Percentiles rank a stretch among this genome's conserved stretches.
Conservation (phyloP, 2,888 invertebrate genomes). For the Brachyptera risi region DNA sequence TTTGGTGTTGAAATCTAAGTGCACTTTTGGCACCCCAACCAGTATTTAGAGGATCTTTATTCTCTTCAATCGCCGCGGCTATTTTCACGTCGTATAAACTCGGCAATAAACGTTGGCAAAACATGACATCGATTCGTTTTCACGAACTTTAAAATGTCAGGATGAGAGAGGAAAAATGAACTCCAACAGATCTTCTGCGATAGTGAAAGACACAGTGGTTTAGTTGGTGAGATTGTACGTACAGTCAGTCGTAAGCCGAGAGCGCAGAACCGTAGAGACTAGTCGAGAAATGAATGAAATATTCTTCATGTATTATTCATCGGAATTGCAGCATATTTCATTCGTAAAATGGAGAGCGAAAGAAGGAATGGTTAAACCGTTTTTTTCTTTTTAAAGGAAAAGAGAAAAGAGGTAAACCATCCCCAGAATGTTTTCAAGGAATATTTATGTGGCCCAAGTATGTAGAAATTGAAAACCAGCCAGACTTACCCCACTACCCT, state of each 20-base stretch:
- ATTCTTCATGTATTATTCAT: slow-evolving; percentile 60
- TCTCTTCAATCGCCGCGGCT: background rate
- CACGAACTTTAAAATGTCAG: slow-evolving; percentile 13
- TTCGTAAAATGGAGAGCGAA: slow-evolving; percentile 49
- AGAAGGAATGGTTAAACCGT: slow-evolving; percentile 23
- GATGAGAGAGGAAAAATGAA: slow-evolving; percentile 9
- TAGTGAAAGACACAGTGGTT: slow-evolving; percentile 29
- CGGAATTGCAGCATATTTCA: slow-evolving; percentile 60
- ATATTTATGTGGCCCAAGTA: slow-evolving; percentile 29
- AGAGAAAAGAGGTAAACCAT: slow-evolving; percentile 6
- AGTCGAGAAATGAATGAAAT: slow-evolving; percentile 46
- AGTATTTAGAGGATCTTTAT: background rate
- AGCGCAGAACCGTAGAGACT: slow-evolving; percentile 25
- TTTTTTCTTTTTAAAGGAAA: slow-evolving; percentile 26
- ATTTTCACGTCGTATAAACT: background rate
- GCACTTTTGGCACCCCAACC: slow-evolving; percentile 5
- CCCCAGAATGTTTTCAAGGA: slow-evolving; percentile 20
- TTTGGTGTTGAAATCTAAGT: slow-evolving; percentile 1
- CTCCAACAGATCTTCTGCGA: slow-evolving; percentile 3
- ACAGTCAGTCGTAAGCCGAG: slow-evolving; percentile 12
- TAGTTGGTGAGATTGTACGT: too few relatives aligned
- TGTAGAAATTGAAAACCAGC: slow-evolving; percentile 33
- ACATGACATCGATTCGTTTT: slow-evolving; percentile 26
- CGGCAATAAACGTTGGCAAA: slow-evolving; percentile 15
- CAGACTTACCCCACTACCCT: too few relatives aligned